Evolutionary conservation across 2,113 vertebrate genomes (phyloP).

Genomic region (Mus musculus): DNA sequence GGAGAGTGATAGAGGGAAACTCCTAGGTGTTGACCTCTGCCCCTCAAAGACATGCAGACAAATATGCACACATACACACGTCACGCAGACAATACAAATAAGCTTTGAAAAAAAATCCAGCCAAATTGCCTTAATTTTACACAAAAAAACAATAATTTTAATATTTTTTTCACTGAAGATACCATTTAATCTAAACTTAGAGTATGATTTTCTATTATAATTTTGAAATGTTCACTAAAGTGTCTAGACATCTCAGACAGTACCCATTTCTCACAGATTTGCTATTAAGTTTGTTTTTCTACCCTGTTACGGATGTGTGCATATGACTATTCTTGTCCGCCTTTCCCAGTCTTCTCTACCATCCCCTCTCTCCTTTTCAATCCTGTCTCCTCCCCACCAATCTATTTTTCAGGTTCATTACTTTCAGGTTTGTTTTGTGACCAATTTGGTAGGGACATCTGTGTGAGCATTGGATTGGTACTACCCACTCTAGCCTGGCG

Average conservation of each 20-base stretch:
- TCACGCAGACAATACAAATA: background rate
- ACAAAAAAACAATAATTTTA: background rate
- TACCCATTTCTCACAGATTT: background rate
- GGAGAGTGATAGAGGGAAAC: background rate
- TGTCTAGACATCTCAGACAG: background rate
- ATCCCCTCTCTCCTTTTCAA: too few species aligned
- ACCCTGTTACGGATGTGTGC: background rate
- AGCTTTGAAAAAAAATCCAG: background rate
- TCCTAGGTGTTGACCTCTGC: too few species aligned
- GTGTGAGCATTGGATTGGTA: background rate
- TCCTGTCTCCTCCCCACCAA: too few species aligned
- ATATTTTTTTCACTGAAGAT: background rate
- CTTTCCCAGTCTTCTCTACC: background rate
- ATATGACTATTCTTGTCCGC: too few species aligned
- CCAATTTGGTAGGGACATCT: background rate
- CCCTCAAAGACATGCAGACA: background rate
- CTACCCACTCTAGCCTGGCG: too few species aligned
- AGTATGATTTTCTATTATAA: constrained; percentile 21
- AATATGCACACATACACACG: background rate
- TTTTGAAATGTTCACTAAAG: constrained; percentile 25
- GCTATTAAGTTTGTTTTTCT: background rate
- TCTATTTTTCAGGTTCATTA: background rate
- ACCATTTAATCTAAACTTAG: constrained; percentile 11
- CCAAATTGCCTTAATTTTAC: constrained; percentile 12
- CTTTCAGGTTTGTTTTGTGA: background rate